Evolutionary conservation across 2,797 vertebrate genomes (phyloP).

Genomic region (Benthosema pterotum): DNA sequence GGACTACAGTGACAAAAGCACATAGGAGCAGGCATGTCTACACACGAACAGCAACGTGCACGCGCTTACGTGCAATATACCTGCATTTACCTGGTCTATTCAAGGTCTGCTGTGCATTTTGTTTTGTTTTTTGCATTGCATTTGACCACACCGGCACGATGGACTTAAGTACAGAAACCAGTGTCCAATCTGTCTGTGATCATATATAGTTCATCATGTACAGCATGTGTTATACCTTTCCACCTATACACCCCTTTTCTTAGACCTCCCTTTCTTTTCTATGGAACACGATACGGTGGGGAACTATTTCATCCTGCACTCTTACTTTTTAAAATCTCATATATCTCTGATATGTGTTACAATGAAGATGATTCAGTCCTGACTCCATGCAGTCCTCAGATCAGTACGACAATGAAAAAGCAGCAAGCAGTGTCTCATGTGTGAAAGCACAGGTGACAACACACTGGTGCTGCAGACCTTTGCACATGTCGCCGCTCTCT

Average conservation of each 20-base stretch:
- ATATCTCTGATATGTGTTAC: too few relatives aligned
- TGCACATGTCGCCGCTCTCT: slow-evolving; percentile 23
- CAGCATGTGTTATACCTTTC: too few relatives aligned
- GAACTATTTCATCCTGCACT: too few relatives aligned
- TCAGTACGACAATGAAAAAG: slow-evolving; percentile 28
- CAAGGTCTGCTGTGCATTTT: slow-evolving; percentile 8
- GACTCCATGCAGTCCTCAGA: slow-evolving; percentile 24
- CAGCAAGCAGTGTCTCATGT: slow-evolving; percentile 22
- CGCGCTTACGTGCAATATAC: not conserved
- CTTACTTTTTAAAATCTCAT: too few relatives aligned
- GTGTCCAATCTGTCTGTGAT: slow-evolving; percentile 21
- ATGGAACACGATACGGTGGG: too few relatives aligned
- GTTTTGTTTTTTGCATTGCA: too few relatives aligned
- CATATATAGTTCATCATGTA: slow-evolving; percentile 48
- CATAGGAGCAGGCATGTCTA: too few relatives aligned
- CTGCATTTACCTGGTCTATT: slow-evolving; percentile 1
- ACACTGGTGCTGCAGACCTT: slow-evolving; percentile 32
- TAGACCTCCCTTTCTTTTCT: too few relatives aligned
- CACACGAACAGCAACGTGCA: not conserved
- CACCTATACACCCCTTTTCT: too few relatives aligned
- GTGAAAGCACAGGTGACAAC: slow-evolving; percentile 63
- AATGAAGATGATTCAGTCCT: too few relatives aligned
- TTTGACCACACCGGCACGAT: not conserved
- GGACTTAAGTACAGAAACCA: slow-evolving; percentile 6
- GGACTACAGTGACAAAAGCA: too few relatives aligned